phyloP scores from a whole-genome alignment of 2,113 vertebrate species.

The Gulo gulo region DNA sequence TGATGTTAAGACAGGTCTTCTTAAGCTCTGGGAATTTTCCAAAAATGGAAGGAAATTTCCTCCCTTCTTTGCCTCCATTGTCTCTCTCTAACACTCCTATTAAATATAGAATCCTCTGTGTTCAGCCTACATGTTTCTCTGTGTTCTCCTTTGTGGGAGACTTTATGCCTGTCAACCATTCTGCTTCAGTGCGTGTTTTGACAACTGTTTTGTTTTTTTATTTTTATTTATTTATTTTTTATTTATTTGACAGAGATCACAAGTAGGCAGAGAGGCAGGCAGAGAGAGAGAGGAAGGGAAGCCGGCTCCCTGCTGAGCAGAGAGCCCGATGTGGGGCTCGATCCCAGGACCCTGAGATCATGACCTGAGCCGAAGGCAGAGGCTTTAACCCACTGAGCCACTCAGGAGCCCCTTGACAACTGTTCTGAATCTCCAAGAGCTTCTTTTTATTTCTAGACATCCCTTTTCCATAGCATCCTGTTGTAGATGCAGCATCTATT shows the following conservation, averaged over 20 bases:
- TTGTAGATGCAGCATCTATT: neutral
- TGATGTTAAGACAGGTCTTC: neutral
- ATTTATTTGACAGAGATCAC: no score
- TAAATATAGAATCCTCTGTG: neutral
- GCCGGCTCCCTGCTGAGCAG: no score
- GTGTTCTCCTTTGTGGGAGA: neutral
- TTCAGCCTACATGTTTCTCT: neutral
- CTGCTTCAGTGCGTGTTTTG: neutral
- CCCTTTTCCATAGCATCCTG: neutral
- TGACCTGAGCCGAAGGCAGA: no score
- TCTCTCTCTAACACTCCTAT: neutral
- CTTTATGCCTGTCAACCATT: neutral
- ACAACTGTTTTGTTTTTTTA: neutral
- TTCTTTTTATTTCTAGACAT: neutral
- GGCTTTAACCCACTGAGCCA: no score
- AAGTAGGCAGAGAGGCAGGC: no score
- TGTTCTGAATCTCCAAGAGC: neutral
- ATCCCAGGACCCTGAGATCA: no score
- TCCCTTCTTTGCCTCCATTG: neutral
- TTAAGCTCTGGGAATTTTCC: neutral
- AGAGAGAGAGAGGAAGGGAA: no score
- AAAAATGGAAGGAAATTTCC: neutral
- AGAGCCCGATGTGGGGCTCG: no score
- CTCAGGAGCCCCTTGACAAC: no score
- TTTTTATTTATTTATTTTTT: no score